Percentiles rank a stretch among this genome's conserved stretches.
phyloP scores from a whole-genome alignment of 2,797 vertebrate species.

The Dryobates pubescens region DNA sequence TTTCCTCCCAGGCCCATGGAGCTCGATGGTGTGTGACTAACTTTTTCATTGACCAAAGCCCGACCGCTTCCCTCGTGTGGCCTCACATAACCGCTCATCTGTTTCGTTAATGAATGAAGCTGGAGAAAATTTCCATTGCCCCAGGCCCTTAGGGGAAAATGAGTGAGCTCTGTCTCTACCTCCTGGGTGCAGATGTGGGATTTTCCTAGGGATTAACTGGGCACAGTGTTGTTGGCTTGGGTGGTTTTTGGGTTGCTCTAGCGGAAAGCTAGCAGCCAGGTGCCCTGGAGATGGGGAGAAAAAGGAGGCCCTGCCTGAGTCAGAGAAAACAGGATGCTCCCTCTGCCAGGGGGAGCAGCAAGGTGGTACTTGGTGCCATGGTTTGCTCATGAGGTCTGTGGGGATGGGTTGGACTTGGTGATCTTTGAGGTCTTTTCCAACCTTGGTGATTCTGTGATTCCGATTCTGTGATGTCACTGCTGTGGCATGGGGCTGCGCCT shows the following conservation, averaged over 20 bases:
- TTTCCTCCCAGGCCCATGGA: conserved; percentile 19
- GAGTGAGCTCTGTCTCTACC: neutral
- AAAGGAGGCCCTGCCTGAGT: neutral
- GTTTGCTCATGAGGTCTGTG: too few relatives aligned
- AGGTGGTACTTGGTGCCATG: neutral
- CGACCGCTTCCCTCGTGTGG: neutral
- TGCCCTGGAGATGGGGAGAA: neutral
- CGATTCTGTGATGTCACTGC: neutral
- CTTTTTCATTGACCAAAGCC: conserved; percentile 30
- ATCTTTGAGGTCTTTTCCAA: too few relatives aligned
- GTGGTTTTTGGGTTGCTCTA: neutral
- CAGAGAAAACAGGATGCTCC: neutral
- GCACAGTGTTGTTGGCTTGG: neutral
- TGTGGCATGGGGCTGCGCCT: neutral
- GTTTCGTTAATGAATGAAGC: conserved; percentile 59
- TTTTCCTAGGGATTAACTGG: conserved; percentile 69
- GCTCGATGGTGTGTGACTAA: conserved; percentile 47
- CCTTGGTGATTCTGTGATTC: too few relatives aligned
- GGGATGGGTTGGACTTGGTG: too few relatives aligned
- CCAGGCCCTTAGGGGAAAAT: conserved; percentile 9
- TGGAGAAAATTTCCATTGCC: conserved; percentile 71
- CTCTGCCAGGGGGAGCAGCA: neutral
- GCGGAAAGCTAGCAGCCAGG: neutral
- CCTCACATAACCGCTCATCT: conserved; percentile 58
- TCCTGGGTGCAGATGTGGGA: neutral